phyloP scores from a whole-genome alignment of 2,888 invertebrate genomes.

The Mythimna loreyi region DNA sequence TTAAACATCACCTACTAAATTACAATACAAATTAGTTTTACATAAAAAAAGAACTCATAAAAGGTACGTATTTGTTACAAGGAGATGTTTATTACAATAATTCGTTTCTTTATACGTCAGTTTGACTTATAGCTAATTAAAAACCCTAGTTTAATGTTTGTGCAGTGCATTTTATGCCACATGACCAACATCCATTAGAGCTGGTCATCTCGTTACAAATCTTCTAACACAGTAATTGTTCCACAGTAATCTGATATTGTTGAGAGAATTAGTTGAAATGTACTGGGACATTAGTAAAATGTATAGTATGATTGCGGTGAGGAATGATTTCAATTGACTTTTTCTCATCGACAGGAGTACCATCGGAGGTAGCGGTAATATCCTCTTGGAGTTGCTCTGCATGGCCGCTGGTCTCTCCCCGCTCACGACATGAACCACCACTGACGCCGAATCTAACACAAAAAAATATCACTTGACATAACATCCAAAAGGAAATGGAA shows the following conservation, averaged over 20 bases:
- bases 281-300: slow-evolving; percentile 64
- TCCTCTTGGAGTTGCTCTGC: slow-evolving; percentile 84
- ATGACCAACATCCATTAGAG: slow-evolving; percentile 58
- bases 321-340: slow-evolving; percentile 66
- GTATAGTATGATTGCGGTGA: slow-evolving; percentile 59
- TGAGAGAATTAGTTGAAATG: slow-evolving; percentile 59
- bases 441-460: slow-evolving; percentile 94
- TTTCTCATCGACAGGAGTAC: slow-evolving; percentile 68
- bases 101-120: slow-evolving; percentile 82
- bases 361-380: slow-evolving; percentile 69
- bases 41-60: neutral
- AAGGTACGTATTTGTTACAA: slow-evolving; percentile 16
- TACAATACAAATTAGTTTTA: neutral
- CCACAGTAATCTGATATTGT: slow-evolving; percentile 64
- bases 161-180: slow-evolving; percentile 70
- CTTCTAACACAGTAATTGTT: slow-evolving; percentile 69
- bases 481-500: slow-evolving; percentile 60
- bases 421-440: slow-evolving; percentile 95
- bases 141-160: slow-evolving; percentile 62
- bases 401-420: slow-evolving; percentile 93
- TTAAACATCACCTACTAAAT: neutral
- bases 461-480: slow-evolving; percentile 38
- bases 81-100: slow-evolving; percentile 75
- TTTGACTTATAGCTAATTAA: slow-evolving; percentile 66
- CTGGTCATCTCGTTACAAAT: slow-evolving; percentile 82